Evolutionary conservation across 2,888 invertebrate species (phyloP), one percentile per base, ranked within the genome.

Genomic region (Netelia fuscicornis): DNA sequence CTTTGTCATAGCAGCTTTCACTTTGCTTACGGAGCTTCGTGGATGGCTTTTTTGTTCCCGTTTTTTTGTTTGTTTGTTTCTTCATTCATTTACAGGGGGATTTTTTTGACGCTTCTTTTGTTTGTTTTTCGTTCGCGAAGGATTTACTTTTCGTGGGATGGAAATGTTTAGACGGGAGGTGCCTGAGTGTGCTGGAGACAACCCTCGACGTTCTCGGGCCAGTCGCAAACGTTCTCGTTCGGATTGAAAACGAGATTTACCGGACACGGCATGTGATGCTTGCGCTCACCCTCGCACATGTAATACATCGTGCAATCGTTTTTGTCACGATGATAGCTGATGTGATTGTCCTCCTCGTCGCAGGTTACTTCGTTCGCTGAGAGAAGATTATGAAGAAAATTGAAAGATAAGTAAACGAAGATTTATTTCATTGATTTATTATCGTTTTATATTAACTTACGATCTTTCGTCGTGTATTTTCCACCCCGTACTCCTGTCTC

Each of bases 231-330:
- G 92, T 98, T 98, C 92, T 98, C 98, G 90, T 98, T 97, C 58
- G 96, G 96, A 93, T 98, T 98, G 94, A 98, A 98, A 13, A 98
- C 98, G 84, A 98, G 95, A 94, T 98, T 98, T 72, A 96, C 96
- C 8, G 98, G 98, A 92, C 98, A 98, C 65, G 98, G 98, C 98
- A 98, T 98, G 94, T 98, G 98, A 92, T 98, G 98, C 93, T 98
- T 98, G 76, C 98, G 95, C 93, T 98, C 98, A 48, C 98, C 98
- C 94, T 98, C 98, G 92, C 98, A 98, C 98, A 98, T 98, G 95
- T 97, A 98, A 94, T 98, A 98, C 95, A 97, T 97, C 78, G 98
- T 98, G 93, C 98, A 98, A 93, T 98, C 98, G 37, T 96, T 96
- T 93, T 97, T 97, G 94, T 98, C 98, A 1, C 96, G 95, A 93